phyloP scores from a whole-genome alignment of 2,113 vertebrate species.

The Loxodonta africana region DNA sequence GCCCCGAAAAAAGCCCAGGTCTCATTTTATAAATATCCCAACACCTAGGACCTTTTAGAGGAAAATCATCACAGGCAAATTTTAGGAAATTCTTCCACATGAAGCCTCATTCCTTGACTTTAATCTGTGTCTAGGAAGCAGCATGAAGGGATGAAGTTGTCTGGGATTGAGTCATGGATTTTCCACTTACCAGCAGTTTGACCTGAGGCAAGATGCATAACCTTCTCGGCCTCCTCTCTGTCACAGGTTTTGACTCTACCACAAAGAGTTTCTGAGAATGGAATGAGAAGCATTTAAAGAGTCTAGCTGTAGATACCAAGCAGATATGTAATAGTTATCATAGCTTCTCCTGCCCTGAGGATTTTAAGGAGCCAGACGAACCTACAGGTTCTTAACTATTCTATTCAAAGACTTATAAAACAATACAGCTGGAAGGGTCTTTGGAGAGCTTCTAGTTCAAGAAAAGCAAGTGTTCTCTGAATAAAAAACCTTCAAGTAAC shows the following conservation, averaged over 20 bases:
- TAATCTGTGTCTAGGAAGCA: background rate
- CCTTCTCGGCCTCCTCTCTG: background rate
- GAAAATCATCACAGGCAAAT: background rate
- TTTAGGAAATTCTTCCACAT: background rate
- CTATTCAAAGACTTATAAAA: background rate
- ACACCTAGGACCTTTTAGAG: background rate
- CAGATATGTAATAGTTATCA: background rate
- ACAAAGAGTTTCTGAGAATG: background rate
- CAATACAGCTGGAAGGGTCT: background rate
- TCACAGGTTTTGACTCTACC: fast-evolving
- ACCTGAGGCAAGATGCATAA: background rate
- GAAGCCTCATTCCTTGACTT: background rate
- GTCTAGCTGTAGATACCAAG: background rate
- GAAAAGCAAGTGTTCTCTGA: background rate
- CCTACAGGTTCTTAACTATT: background rate
- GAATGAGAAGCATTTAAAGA: background rate
- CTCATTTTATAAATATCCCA: background rate
- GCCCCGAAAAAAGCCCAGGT: fast-evolving
- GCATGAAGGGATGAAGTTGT: background rate
- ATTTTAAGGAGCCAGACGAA: background rate
- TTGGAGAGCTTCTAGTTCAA: background rate
- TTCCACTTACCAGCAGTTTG: background rate
- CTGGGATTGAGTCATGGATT: background rate
- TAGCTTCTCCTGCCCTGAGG: background rate
- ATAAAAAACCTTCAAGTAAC: background rate